Base-by-base conservation (phyloP, 2,113 vertebrate genomes). In the Leptodactylus fuscus region DNA sequence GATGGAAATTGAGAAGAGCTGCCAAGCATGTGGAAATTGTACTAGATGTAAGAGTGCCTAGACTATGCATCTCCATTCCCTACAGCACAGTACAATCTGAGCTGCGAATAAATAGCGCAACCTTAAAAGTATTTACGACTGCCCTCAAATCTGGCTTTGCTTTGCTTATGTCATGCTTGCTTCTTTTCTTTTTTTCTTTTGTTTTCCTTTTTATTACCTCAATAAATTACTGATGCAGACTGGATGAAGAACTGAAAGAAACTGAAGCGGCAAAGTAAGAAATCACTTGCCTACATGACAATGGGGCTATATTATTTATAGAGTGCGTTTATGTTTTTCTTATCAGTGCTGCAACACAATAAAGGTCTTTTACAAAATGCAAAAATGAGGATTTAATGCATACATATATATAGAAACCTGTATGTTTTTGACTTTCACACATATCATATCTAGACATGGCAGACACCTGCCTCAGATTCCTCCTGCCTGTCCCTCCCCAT, bases 201-300 rank as follows among this genome's bases (percentile, higher is more conserved):
- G 5, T 69, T 90, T 48, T 41, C 20, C 15, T n/a, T 89, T 80
- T 91, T 92, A 90, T 91, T 90, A 81, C 88, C 76, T 87, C 84
- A 83, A 88, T 91, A 91, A 90, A 87, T 94, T 93, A 91, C 89
- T 92, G 88, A 87, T 86, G 89, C 94, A 99, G 97, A 95, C 94
- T 99, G 91, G 98, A 99, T 92, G 95, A 98, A 93, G 96, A 98
- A 88, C 92, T 99, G 93, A 97, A 95, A 90, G 96, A 97, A 88
- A 90, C 96, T 29, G 94, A 95, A 91, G 53, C 93, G 91, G 95
- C 95, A 90, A 97, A 95, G 97, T 99, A 96, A 97, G 98, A 90
- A 81, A 70, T 29, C 10, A 86, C 83, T 91, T 91, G 92, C 90
- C 76, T 55, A 88, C 87, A 88, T n/a, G 85, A 71, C 86, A 89